These are phyloP conservation scores for Lepisosteus osseus DNA, from an alignment of 2,113 vertebrate genomes.

Conservation along the genomic window DNA sequence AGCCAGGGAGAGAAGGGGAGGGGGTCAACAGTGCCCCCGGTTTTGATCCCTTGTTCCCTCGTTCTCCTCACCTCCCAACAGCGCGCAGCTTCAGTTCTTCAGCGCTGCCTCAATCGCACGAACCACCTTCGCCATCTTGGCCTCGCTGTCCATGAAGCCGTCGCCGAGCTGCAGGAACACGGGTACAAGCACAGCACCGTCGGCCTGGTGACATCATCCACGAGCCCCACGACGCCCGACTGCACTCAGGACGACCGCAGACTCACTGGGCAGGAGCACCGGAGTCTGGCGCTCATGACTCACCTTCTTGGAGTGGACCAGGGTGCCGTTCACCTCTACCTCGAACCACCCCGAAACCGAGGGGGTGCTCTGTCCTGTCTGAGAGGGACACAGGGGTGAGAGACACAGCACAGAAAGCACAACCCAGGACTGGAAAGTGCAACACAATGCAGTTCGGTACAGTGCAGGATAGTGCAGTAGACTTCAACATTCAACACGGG, in stretches of 20 bases:
- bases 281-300: background rate
- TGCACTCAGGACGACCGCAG: no score
- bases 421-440: background rate
- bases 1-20: no score
- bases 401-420: background rate
- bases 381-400: background rate
- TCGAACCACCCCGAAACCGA: slow-evolving; percentile 40
- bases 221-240: no score
- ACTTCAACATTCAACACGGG: background rate
- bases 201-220: background rate
- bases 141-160: slow-evolving; percentile 34
- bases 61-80: slow-evolving; percentile 24
- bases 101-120: slow-evolving; percentile 34
- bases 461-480: background rate
- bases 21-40: background rate
- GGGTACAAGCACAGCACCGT: background rate
- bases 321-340: slow-evolving; percentile 36
- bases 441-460: background rate
- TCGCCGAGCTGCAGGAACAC: slow-evolving; percentile 31
- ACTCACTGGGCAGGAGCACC: no score
- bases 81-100: slow-evolving; percentile 26
- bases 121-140: slow-evolving; percentile 29
- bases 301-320: slow-evolving; percentile 51
- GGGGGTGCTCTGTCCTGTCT: slow-evolving; percentile 40
- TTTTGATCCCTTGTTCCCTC: background rate